Evolutionary conservation across 2,113 vertebrate genomes (phyloP).

Genomic region (Tiliqua scincoides): DNA sequence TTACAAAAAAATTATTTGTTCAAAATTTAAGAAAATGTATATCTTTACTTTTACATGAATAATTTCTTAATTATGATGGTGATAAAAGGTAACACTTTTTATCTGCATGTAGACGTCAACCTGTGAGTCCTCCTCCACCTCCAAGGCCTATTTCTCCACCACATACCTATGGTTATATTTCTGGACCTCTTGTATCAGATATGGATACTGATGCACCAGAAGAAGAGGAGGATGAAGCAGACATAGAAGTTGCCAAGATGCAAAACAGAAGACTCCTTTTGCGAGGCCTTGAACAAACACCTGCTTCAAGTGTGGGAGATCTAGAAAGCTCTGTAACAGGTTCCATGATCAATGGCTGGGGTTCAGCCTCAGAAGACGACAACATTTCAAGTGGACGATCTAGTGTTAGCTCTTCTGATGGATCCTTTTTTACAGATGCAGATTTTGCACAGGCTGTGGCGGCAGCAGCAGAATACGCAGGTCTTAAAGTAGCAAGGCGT

Average conservation of each 20-base stretch:
- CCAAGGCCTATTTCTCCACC: conserved; percentile 91
- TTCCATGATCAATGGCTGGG: conserved; percentile 99
- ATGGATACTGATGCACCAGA: conserved; percentile 94
- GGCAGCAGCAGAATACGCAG: conserved; percentile 93
- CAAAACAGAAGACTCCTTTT: conserved; percentile 88
- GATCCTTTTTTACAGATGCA: conserved; percentile 98
- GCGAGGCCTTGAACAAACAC: conserved; percentile 94
- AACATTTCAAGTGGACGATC: conserved; percentile 96
- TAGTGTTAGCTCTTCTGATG: conserved; percentile 95
- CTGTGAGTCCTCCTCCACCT: conserved; percentile 91
- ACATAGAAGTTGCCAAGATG: conserved; percentile 92
- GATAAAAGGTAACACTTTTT: conserved; percentile 13
- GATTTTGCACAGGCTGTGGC: conserved; percentile 98
- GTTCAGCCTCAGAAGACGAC: conserved; percentile 96
- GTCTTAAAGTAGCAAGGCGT: conserved; percentile 89
- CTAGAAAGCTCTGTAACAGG: conserved; percentile 97
- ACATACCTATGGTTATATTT: conserved; percentile 96
- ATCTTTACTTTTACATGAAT: no score
- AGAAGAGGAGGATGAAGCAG: conserved; percentile 87
- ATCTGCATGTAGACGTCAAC: conserved; percentile 81
- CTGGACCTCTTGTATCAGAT: conserved; percentile 89
- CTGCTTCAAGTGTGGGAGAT: conserved; percentile 96
- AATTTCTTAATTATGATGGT: not conserved
- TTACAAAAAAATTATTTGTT: not conserved
- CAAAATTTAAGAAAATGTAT: conserved; percentile 4